These are phyloP conservation scores for Gymnopithys bicolor DNA, from an alignment of 2,797 vertebrate species.

Conservation along the genomic window DNA sequence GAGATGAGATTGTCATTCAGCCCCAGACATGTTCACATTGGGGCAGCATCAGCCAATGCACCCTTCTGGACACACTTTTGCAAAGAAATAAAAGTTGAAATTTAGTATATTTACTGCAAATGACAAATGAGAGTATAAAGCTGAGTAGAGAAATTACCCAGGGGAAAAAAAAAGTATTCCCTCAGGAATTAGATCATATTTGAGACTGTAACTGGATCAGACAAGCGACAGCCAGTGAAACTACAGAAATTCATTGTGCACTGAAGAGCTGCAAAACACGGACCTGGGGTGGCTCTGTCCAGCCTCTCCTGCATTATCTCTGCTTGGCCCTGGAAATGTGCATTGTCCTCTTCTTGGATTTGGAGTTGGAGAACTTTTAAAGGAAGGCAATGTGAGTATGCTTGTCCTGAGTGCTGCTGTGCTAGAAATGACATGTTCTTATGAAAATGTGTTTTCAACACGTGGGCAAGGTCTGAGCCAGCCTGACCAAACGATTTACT, in stretches of 20 bases:
- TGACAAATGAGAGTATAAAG: slow-evolving; percentile 32
- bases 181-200: slow-evolving; percentile 9
- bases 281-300: background rate
- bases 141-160: background rate
- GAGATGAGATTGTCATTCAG: background rate
- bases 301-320: background rate
- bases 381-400: fast-evolving
- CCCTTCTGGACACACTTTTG: background rate
- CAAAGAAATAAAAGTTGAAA: slow-evolving; percentile 37
- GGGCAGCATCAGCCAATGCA: background rate
- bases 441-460: background rate
- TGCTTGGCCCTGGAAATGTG: background rate
- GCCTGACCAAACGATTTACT: background rate
- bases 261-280: background rate
- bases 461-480: background rate
- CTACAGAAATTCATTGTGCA: background rate
- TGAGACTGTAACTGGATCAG: slow-evolving; percentile 32
- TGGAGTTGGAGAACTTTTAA: background rate
- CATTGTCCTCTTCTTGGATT: background rate
- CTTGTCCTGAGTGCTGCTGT: background rate
- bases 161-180: background rate
- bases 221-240: slow-evolving; percentile 14
- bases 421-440: background rate
- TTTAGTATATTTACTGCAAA: slow-evolving; percentile 23
- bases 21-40: background rate